Base-by-base conservation (phyloP, 2,888 invertebrate species). In the Peribatodes rhomboidaria region DNA sequence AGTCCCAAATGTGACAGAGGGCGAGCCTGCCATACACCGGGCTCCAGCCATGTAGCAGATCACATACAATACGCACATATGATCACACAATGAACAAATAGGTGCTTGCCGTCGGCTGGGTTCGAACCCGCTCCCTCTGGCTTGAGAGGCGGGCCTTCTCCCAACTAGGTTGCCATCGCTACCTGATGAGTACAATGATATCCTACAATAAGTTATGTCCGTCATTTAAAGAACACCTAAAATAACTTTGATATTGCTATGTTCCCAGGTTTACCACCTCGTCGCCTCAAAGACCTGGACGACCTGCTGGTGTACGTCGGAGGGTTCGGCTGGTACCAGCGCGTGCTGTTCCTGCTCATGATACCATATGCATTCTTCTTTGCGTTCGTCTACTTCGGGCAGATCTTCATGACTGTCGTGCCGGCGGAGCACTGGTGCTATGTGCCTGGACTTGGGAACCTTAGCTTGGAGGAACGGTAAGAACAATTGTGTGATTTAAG, bases 341-440 rank as follows among this genome's bases (percentile, higher is more conserved):
- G 90, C 0, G 78, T 88, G 2, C 82, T 92, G 27, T 92, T 92
- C 81, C 73, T 92, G 0, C 70, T 92, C 39, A 92, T 92, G 92
- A 90, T 92, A 67, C 92, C 92, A 0, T 92, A 87, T 61, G 82
- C 90, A 0, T 89, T 89, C 79, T 92, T 91, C 87, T 92, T 92
- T 71, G 92, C 92, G 0, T 92, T 93, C 75, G 90, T 93, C 0
- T 92, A 92, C 77, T 92, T 93, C 68, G 85, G 88, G 0, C 92
- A 93, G 76, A 92, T 93, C 52, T 93, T 93, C 76, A 92, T 93
- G 92, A 89, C 91, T 0, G 69, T 91, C 0, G 88, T 88, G 14
- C 92, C 92, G 0, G 82, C 84, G 2, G 79, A 90, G 39, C 85
- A 92, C 39, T 93, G 92, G 92, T 93, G 92, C 31, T 78, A 55